A percentile compares a stretch with the other conserved stretches of the same genome.
These are phyloP conservation scores for Hydrotaea cyrtoneurina DNA, from an alignment of 2,888 invertebrate species.

Conservation along the genomic window DNA sequence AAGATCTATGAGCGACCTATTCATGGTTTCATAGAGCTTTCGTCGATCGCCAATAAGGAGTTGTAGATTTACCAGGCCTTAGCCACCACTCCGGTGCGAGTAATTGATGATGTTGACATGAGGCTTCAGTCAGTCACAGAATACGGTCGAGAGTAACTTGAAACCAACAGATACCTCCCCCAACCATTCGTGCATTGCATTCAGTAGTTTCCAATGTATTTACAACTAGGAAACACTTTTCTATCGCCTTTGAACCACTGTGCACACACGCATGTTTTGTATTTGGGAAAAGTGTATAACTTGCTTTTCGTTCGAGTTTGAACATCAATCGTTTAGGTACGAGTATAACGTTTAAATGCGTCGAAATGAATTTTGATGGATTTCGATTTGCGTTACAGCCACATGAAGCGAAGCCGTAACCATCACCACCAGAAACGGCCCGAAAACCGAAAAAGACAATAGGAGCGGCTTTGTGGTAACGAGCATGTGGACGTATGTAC, in stretches of 20 bases:
- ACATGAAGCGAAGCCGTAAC: background rate
- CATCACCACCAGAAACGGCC: slow-evolving; percentile 12
- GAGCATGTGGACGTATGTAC: background rate
- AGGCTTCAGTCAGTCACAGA: too few relatives aligned
- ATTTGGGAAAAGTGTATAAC: slow-evolving; percentile 9
- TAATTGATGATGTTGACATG: too few relatives aligned
- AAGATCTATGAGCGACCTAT: too few relatives aligned
- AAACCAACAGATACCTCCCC: too few relatives aligned
- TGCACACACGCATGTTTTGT: slow-evolving; percentile 11
- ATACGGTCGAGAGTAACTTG: too few relatives aligned
- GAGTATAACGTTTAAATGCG: slow-evolving; percentile 40
- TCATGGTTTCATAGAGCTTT: too few relatives aligned
- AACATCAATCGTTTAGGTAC: slow-evolving; percentile 48
- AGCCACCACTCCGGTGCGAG: too few relatives aligned
- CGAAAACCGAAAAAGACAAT: slow-evolving; percentile 32
- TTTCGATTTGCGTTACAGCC: slow-evolving; percentile 55
- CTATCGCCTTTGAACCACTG: background rate
- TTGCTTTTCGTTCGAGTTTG: slow-evolving; percentile 24
- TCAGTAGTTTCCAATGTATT: too few relatives aligned
- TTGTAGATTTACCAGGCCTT: too few relatives aligned
- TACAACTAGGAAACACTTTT: too few relatives aligned
- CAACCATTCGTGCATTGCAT: too few relatives aligned
- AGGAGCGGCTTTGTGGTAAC: slow-evolving; percentile 55
- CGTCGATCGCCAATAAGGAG: too few relatives aligned
- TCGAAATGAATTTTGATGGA: slow-evolving; percentile 65